These are phyloP conservation scores for Anarhynchus alexandrinus DNA, from an alignment of 2,113 vertebrate species.

Conservation along the genomic window DNA sequence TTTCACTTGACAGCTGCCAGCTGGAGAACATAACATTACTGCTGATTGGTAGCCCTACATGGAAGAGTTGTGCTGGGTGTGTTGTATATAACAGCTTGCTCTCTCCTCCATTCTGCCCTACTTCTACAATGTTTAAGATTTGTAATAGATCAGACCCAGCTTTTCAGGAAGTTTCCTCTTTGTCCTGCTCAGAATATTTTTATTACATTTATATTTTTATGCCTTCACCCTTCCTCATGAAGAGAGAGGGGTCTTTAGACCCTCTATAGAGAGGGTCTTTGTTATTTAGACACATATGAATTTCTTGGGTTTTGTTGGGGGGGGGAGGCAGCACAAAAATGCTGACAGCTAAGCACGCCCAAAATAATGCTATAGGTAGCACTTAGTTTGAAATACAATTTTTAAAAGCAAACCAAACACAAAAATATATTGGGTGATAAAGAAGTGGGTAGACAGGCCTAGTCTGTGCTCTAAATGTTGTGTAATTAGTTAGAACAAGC, in stretches of 20 bases:
- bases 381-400: not conserved
- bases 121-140: not conserved
- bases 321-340: not conserved
- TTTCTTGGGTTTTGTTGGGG: not conserved
- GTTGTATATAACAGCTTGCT: not conserved
- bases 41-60: constrained; percentile 74
- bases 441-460: not conserved
- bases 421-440: not conserved
- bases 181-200: not conserved
- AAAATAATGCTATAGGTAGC: not conserved
- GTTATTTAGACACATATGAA: not conserved
- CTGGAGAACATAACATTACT: constrained; percentile 57
- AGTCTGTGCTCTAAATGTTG: not conserved
- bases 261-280: not conserved
- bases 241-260: not conserved
- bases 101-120: not conserved
- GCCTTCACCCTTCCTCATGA: not conserved
- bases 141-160: not conserved
- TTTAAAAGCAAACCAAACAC: not conserved
- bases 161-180: not conserved
- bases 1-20: constrained; percentile 61
- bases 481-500: not conserved
- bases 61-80: constrained; percentile 66
- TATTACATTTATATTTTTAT: not conserved
- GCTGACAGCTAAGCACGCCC: not conserved